Percentiles rank a stretch among this genome's conserved stretches.
phyloP scores from a whole-genome alignment of 2,113 vertebrate species.

The Anseranas semipalmata region DNA sequence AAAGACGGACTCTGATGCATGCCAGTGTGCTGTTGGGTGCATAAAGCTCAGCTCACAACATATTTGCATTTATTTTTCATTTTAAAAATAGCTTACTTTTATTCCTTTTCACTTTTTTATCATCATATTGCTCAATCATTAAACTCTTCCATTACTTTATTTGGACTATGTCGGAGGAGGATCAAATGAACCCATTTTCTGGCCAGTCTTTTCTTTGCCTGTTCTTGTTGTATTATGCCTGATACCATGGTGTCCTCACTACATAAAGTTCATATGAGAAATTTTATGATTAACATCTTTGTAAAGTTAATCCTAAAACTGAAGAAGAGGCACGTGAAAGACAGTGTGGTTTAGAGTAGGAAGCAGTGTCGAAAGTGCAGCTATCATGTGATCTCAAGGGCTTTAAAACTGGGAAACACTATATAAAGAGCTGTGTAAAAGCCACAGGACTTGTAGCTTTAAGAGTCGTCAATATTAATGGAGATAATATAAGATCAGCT shows the following conservation, averaged over 20 bases:
- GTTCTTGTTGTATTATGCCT: background rate
- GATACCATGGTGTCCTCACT: background rate
- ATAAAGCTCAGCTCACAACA: background rate
- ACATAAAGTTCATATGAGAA: background rate
- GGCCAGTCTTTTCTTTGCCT: background rate
- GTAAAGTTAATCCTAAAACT: background rate
- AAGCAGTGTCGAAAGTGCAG: background rate
- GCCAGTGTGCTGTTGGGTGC: background rate
- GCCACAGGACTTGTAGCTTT: background rate
- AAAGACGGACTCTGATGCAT: background rate
- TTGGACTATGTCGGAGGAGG: background rate
- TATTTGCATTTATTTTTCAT: background rate
- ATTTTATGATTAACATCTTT: background rate
- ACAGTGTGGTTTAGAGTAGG: background rate
- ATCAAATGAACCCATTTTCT: background rate
- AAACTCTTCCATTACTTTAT: background rate
- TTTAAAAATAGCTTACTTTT: background rate
- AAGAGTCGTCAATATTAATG: background rate
- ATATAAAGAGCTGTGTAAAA: background rate
- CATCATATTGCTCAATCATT: background rate
- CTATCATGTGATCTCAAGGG: background rate
- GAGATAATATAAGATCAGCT: background rate
- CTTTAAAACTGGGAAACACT: background rate
- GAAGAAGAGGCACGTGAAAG: background rate
- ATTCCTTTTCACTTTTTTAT: background rate